phyloP scores from a whole-genome alignment of 1,140 invertebrate species.

The Periplaneta americana region DNA sequence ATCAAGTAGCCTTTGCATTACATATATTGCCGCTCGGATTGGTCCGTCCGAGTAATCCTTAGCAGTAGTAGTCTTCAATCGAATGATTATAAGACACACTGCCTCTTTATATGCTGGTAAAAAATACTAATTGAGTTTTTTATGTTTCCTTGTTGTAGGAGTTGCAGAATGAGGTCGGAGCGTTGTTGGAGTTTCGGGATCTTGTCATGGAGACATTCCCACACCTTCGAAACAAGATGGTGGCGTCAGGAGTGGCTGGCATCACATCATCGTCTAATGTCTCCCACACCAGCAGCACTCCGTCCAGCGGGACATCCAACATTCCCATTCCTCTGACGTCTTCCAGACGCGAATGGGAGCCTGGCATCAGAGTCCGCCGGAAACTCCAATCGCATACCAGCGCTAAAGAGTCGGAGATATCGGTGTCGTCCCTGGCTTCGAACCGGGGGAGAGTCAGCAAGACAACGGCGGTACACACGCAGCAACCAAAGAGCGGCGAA shows the following conservation, averaged over 20 bases:
- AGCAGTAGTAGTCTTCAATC: no score
- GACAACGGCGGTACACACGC: slow-evolving; percentile 37
- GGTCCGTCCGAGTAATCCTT: no score
- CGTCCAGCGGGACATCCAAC: slow-evolving; percentile 21
- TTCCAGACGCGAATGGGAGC: slow-evolving; percentile 60
- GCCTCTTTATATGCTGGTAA: not conserved
- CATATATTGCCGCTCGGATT: no score
- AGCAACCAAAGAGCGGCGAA: slow-evolving; percentile 32
- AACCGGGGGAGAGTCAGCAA: slow-evolving; percentile 57
- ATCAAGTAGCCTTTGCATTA: no score
- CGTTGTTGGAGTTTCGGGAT: slow-evolving; percentile 81
- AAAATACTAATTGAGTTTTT: not conserved
- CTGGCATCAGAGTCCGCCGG: slow-evolving; percentile 66
- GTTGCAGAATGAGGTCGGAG: slow-evolving; percentile 56
- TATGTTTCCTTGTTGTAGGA: slow-evolving; percentile 34
- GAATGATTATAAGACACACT: no score
- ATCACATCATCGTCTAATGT: slow-evolving; percentile 20
- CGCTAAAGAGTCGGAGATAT: slow-evolving; percentile 26
- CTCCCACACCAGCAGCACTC: not conserved
- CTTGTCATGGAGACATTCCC: slow-evolving; percentile 88
- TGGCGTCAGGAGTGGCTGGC: slow-evolving; percentile 29
- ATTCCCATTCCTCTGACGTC: slow-evolving; percentile 35
- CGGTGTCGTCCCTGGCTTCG: slow-evolving; percentile 42
- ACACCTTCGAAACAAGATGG: slow-evolving; percentile 77
- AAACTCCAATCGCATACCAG: slow-evolving; percentile 40